phyloP scores from a whole-genome alignment of 2,797 vertebrate genomes.

The Myiothlypis coronata region DNA sequence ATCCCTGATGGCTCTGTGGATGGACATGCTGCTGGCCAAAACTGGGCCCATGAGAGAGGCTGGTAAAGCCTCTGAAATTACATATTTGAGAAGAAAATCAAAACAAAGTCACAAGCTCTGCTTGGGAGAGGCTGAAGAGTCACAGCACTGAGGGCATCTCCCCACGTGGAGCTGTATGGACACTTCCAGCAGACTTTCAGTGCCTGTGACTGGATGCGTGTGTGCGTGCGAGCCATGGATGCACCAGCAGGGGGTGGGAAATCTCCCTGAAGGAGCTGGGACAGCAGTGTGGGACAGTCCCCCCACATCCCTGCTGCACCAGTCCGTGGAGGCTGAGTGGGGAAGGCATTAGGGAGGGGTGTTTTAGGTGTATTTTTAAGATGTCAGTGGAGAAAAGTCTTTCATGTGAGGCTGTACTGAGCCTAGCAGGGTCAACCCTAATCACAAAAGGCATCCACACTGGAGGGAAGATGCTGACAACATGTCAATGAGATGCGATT shows the following conservation, averaged over 20 bases:
- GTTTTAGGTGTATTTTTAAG: background rate
- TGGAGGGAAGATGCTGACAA: background rate
- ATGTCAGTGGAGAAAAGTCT: background rate
- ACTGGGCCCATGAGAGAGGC: background rate
- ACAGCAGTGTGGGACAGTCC: background rate
- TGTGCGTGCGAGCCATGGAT: background rate
- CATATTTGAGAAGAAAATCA: background rate
- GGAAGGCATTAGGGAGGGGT: background rate
- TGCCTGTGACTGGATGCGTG: accelerated
- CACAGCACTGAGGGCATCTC: accelerated
- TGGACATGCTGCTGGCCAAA: background rate
- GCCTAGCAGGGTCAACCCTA: background rate
- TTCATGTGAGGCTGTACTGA: background rate
- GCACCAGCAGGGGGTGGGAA: accelerated
- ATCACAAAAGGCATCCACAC: background rate
- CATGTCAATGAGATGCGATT: background rate
- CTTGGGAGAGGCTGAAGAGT: background rate
- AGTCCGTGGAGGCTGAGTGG: background rate
- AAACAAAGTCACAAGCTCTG: background rate
- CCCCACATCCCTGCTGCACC: background rate
- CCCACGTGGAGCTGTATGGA: background rate
- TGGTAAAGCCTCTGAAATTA: background rate
- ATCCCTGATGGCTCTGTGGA: background rate
- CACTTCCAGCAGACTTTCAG: background rate
- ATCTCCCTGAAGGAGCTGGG: background rate